A percentile compares a stretch with the other conserved stretches of the same genome.
These are phyloP conservation scores for Fragum whitleyi DNA, from an alignment of 2,888 invertebrate genomes.

Conservation along the genomic window DNA sequence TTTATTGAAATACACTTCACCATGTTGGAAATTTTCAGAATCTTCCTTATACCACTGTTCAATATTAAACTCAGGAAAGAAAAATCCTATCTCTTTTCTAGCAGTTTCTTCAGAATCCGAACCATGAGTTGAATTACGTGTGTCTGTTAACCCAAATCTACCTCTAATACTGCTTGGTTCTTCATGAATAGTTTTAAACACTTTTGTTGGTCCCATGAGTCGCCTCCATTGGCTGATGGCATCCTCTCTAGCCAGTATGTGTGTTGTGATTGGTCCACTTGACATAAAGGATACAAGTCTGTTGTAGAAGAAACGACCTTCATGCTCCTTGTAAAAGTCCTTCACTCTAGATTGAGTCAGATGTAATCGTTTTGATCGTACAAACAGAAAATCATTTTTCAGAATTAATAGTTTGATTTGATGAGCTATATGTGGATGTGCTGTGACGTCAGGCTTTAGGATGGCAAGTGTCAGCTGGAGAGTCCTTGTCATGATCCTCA, in stretches of 20 bases:
- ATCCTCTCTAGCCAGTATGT: constrained; percentile 91
- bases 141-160: constrained; percentile 95
- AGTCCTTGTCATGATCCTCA: constrained; percentile 27
- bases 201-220: constrained; percentile 96
- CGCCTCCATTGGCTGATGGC: constrained; percentile 93
- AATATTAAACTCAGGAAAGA: constrained; percentile 93
- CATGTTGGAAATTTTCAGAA: constrained; percentile 80
- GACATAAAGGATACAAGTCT: constrained; percentile 85
- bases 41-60: constrained; percentile 89
- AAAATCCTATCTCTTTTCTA: constrained; percentile 91
- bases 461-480: constrained; percentile 92
- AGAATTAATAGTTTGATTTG: constrained; percentile 90
- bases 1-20: constrained; percentile 71
- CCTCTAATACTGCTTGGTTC: constrained; percentile 93
- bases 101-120: constrained; percentile 94
- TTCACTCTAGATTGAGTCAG: constrained; percentile 89
- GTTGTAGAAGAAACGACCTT: constrained; percentile 84
- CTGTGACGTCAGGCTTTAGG: constrained; percentile 93
- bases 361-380: constrained; percentile 89
- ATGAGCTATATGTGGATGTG: constrained; percentile 90
- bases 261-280: constrained; percentile 94
- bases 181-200: constrained; percentile 89
- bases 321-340: constrained; percentile 93
- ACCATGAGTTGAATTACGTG: constrained; percentile 97
- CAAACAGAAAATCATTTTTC: constrained; percentile 90